These are phyloP conservation scores for Scaptomyza reducta DNA, from an alignment of 2,888 invertebrate genomes.

Conservation along the genomic window DNA sequence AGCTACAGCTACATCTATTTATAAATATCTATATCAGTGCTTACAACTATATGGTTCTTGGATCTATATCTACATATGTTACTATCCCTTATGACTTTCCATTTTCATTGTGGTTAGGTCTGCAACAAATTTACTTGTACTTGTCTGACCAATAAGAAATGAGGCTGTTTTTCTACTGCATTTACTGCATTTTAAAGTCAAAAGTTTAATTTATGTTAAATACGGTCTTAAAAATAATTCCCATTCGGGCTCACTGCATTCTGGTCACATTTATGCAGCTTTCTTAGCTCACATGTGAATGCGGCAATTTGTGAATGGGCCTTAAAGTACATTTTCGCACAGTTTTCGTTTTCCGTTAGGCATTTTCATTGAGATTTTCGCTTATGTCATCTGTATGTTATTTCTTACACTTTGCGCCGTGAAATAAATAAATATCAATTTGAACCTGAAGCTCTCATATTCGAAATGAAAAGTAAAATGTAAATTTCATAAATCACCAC, in stretches of 20 bases:
- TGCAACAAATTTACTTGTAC: too few relatives aligned
- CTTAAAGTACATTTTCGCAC: slow-evolving; percentile 19
- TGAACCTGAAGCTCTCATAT: slow-evolving; percentile 43
- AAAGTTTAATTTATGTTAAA: too few relatives aligned
- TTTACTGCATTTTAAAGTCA: too few relatives aligned
- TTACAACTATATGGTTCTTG: too few relatives aligned
- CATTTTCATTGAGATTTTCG: slow-evolving; percentile 8
- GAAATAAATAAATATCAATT: slow-evolving; percentile 65
- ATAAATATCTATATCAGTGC: too few relatives aligned
- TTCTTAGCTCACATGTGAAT: slow-evolving; percentile 5
- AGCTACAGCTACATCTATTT: too few relatives aligned
- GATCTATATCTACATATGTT: too few relatives aligned
- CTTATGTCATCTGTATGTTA: slow-evolving; percentile 10
- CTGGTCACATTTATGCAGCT: not conserved
- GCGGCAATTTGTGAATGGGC: slow-evolving; percentile 10
- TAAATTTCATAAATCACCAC: slow-evolving; percentile 52
- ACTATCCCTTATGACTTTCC: too few relatives aligned
- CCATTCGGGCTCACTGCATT: slow-evolving; percentile 20
- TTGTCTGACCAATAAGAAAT: too few relatives aligned
- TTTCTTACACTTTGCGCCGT: slow-evolving; percentile 19
- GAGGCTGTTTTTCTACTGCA: too few relatives aligned
- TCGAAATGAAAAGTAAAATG: slow-evolving; percentile 44
- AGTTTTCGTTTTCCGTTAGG: slow-evolving; percentile 3
- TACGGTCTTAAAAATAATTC: too few relatives aligned
- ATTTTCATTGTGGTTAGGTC: too few relatives aligned